These are phyloP conservation scores for Ifrita kowaldi DNA, from an alignment of 2,113 vertebrate species.

Conservation along the genomic window DNA sequence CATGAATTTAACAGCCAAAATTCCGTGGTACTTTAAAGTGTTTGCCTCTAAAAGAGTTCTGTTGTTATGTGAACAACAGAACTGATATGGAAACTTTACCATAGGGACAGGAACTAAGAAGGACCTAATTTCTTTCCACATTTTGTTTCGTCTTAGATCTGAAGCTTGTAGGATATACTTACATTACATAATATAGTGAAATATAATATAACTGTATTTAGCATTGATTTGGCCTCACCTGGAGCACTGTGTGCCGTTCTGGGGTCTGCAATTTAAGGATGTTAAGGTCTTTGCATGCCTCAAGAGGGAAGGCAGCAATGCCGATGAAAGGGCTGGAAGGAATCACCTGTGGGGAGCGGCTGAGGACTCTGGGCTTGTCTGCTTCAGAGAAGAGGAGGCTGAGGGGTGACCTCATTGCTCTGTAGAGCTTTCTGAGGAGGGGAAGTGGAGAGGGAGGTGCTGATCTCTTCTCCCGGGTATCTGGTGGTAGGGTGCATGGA, in stretches of 20 bases:
- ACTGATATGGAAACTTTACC: not conserved
- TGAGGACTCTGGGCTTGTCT: not conserved
- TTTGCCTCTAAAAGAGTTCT: not conserved
- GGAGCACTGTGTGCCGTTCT: not conserved
- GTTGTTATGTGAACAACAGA: not conserved
- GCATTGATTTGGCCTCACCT: not conserved
- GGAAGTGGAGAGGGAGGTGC: not conserved
- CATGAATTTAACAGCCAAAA: not conserved
- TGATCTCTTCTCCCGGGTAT: not conserved
- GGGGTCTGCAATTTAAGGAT: not conserved
- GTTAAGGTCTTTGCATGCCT: not conserved
- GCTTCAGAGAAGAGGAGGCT: not conserved
- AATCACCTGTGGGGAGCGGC: rapidly evolving
- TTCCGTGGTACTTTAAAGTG: not conserved
- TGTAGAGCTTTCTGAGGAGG: not conserved
- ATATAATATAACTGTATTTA: no score
- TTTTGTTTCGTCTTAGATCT: not conserved
- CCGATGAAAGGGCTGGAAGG: not conserved
- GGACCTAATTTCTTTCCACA: not conserved
- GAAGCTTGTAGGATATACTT: not conserved
- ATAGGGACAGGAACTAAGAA: not conserved
- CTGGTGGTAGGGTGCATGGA: rapidly evolving
- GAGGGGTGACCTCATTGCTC: not conserved
- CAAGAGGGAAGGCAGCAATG: not conserved
- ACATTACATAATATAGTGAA: not conserved